These are phyloP conservation scores for Tiliacea citrago DNA, from an alignment of 2,888 invertebrate genomes.

Conservation along the genomic window DNA sequence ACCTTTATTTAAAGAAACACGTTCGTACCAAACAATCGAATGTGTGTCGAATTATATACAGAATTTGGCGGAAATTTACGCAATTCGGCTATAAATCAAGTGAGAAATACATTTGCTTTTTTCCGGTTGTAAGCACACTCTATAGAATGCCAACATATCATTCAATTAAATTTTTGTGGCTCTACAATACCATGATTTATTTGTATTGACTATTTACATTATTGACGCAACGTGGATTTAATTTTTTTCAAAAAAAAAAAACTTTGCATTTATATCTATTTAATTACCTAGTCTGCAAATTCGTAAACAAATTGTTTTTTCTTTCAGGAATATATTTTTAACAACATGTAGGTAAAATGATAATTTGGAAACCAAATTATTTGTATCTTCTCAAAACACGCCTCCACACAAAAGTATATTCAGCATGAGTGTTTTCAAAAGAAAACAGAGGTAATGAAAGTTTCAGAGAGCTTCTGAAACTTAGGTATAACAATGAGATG, in stretches of 20 bases:
- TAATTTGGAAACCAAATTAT: background rate
- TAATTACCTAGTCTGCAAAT: too few relatives aligned
- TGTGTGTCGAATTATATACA: conserved; percentile 21
- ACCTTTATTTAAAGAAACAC: too few relatives aligned
- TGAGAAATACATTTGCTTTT: conserved; percentile 47
- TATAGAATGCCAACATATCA: conserved; percentile 30
- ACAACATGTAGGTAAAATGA: background rate
- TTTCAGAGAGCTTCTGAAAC: conserved; percentile 34
- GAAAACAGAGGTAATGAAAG: conserved; percentile 30
- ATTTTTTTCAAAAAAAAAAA: too few relatives aligned
- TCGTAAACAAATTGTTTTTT: background rate
- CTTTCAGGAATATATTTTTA: background rate
- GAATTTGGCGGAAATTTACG: conserved; percentile 42
- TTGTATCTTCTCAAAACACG: background rate
- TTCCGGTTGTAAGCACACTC: conserved; percentile 35
- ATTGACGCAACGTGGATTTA: background rate
- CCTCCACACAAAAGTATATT: conserved; percentile 13
- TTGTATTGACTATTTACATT: background rate
- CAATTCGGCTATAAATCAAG: conserved; percentile 50
- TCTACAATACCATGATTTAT: conserved; percentile 23
- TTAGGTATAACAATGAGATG: conserved; percentile 31
- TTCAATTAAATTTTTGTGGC: conserved; percentile 35
- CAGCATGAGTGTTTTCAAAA: conserved; percentile 15
- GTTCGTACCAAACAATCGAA: conserved; percentile 2
- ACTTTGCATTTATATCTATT: background rate